Percentiles rank a stretch among this genome's conserved stretches.
Conservation (phyloP, 2,113 vertebrate species). For the Hiodon tergisus region DNA sequence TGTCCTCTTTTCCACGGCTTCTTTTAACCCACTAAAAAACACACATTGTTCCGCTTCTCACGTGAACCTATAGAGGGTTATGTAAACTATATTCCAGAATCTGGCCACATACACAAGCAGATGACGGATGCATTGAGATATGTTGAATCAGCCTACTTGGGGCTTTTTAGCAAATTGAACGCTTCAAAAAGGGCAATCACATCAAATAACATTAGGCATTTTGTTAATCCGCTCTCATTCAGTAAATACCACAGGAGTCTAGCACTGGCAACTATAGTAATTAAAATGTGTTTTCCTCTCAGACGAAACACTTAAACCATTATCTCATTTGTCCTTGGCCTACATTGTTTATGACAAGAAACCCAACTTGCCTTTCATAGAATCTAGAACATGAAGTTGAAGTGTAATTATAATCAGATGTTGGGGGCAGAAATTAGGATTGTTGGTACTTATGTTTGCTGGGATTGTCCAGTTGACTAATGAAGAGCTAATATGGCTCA, state of each 20-base stretch:
- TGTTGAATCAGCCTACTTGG: no score
- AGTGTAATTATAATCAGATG: background rate
- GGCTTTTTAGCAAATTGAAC: no score
- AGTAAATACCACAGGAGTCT: background rate
- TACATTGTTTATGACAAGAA: background rate
- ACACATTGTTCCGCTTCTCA: background rate
- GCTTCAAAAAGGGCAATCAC: background rate
- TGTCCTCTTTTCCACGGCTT: no score
- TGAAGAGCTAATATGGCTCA: constrained; percentile 14
- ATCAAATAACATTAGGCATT: background rate
- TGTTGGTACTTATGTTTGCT: constrained; percentile 7
- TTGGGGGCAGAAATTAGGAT: background rate
- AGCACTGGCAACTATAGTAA: background rate
- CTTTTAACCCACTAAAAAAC: background rate
- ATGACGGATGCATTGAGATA: no score
- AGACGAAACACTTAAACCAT: background rate
- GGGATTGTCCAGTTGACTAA: background rate
- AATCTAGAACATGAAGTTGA: background rate
- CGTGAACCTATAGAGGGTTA: background rate
- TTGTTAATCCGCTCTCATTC: background rate
- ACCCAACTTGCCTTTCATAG: background rate
- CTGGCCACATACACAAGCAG: no score
- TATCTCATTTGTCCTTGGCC: background rate
- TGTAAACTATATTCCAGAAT: background rate
- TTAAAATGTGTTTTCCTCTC: background rate